These are phyloP conservation scores for Mythimna pallens DNA, from an alignment of 2,888 invertebrate genomes.

Conservation along the genomic window DNA sequence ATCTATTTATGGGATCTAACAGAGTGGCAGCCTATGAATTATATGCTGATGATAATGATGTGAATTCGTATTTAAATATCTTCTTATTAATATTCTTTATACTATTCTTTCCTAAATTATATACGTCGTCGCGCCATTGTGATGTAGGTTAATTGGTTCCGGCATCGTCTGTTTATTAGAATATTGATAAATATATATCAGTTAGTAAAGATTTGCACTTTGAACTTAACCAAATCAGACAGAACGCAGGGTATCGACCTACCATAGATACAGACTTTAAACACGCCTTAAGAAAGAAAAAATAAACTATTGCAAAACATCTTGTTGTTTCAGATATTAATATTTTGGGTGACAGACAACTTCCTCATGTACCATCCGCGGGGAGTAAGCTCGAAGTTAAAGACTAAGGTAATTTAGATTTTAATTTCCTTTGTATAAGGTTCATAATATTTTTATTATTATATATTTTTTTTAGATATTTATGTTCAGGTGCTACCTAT, in stretches of 20 bases:
- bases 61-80: neutral
- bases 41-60: neutral
- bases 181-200: slow-evolving; percentile 8
- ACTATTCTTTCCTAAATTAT: slow-evolving; percentile 1
- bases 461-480: no score
- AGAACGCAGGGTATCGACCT: neutral
- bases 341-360: slow-evolving; percentile 97
- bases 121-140: neutral
- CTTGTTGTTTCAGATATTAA: slow-evolving; percentile 92
- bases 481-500: neutral
- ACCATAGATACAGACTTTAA: no score
- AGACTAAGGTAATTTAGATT: slow-evolving; percentile 81
- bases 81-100: no score
- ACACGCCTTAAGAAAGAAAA: no score
- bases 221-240: neutral
- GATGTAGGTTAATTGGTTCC: slow-evolving; percentile 24
- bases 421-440: neutral
- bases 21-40: no score
- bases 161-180: neutral
- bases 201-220: neutral
- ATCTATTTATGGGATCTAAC: no score
- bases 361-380: slow-evolving; percentile 93
- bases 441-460: neutral
- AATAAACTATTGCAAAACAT: neutral
- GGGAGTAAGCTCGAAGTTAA: slow-evolving; percentile 88